A percentile compares a stretch with the other conserved stretches of the same genome.
These are phyloP conservation scores for Oceanodroma leucorhoa DNA, from an alignment of 2,797 vertebrate genomes.

Conservation along the genomic window DNA sequence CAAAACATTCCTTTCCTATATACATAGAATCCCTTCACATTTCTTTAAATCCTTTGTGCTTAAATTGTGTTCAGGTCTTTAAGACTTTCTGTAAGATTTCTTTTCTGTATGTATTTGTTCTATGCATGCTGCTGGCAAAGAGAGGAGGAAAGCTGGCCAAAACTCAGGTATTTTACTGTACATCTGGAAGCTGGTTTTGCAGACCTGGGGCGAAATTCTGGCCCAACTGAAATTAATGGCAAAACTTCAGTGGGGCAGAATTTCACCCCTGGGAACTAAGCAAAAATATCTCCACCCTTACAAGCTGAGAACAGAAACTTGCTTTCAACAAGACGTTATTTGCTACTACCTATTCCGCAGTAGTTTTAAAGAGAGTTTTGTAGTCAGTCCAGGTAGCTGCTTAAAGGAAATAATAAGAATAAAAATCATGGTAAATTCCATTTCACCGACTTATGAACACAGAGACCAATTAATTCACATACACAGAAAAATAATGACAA, in stretches of 20 bases:
- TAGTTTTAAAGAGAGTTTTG: neutral
- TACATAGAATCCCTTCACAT: neutral
- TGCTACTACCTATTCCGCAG: neutral
- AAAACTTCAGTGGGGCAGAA: conserved; percentile 39
- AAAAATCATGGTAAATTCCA: neutral
- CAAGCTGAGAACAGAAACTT: conserved; percentile 37
- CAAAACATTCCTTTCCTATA: neutral
- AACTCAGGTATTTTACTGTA: conserved; percentile 49
- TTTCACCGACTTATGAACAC: neutral
- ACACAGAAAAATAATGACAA: neutral
- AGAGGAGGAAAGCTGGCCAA: neutral
- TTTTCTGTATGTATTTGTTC: conserved; percentile 4
- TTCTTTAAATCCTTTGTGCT: neutral
- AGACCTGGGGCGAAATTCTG: conserved; percentile 12
- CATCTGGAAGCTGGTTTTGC: conserved; percentile 47
- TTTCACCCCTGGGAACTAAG: conserved; percentile 46
- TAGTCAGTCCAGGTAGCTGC: neutral
- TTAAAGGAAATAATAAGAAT: conserved; percentile 10
- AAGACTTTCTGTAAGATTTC: neutral
- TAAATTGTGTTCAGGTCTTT: neutral
- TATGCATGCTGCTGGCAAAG: neutral
- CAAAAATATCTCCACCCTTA: conserved; percentile 26
- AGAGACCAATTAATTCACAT: neutral
- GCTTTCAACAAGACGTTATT: conserved; percentile 23
- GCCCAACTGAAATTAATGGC: conserved; percentile 29